Evolutionary conservation across 2,888 invertebrate genomes (phyloP), one percentile per base, ranked within the genome.

Genomic region (Rhagium mordax): DNA sequence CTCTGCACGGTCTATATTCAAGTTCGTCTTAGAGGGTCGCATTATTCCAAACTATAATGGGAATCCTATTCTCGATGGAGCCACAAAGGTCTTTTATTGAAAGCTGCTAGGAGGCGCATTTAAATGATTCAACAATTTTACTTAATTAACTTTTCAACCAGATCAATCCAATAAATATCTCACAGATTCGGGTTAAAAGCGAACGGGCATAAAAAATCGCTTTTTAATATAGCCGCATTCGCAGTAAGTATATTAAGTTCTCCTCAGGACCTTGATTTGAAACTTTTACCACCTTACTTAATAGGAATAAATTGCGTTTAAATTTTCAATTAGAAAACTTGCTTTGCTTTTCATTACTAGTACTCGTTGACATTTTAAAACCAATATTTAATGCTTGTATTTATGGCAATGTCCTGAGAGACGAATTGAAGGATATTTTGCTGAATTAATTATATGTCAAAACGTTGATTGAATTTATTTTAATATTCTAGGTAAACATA

Each of bases 131-230:
- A 10, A 24, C 57, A 48, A 60, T 68, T 57, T 68, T 41, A 20
- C 59, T 59, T 68, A 68, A 68, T 68, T 68, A 59, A 68, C 48
- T 57, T 67, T 67, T 48, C 59, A 33, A 10, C n/a, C 65, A 18
- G 33, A 33, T 21, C 13, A 29, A 41, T 47, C 21, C 47, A 16
- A 65, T 65, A 65, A 65, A 65, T 65, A 65, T 20, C 41, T 55
- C 53, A 51, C 21, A 18, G 27, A 65, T 53, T 41, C n/a, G 41
- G n/a, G 5, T 41, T n/a, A 41, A 41, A 13, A 13, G 41, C 41
- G 2, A n/a, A 0, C 5, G n/a, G n/a, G n/a, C 41, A 41, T 10
- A 10, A 2, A 41, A 33, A 41, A 41, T 41, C 13, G 4, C 41
- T 4, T n/a, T 41, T 41, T 41, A n/a, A 41, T 41, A n/a, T 0